phyloP scores from a whole-genome alignment of 2,113 vertebrate species.

The Microcebus griseorufus region DNA sequence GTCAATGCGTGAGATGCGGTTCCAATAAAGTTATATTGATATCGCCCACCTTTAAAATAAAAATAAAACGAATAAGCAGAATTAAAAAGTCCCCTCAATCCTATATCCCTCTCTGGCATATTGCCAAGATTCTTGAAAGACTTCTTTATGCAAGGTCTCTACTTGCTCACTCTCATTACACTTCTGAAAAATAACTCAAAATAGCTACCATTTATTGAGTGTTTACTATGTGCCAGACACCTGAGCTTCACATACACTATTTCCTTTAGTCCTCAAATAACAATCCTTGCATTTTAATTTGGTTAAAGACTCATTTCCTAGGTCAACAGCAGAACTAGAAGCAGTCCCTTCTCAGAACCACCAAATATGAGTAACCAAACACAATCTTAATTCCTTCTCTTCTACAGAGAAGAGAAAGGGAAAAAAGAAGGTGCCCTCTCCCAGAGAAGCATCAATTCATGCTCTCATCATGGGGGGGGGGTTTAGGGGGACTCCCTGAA shows the following conservation, averaged over 20 bases:
- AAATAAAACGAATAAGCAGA: not conserved
- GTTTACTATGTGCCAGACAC: conserved; percentile 51
- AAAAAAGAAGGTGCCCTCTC: not conserved
- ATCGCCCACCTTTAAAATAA: not conserved
- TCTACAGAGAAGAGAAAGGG: not conserved
- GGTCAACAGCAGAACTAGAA: conserved; percentile 13
- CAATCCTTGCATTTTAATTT: conserved; percentile 41
- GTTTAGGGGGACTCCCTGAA: not conserved
- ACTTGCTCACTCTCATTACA: not conserved
- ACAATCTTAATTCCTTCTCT: not conserved
- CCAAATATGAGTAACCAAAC: not conserved
- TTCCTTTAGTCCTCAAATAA: conserved; percentile 46
- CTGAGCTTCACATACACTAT: conserved; percentile 10
- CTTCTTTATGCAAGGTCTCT: conserved; percentile 40
- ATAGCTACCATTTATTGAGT: conserved; percentile 46
- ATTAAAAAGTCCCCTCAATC: not conserved
- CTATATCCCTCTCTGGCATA: not conserved
- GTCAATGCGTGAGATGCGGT: not conserved
- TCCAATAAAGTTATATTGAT: not conserved
- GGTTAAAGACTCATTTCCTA: conserved; percentile 34
- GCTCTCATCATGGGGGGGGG: not conserved
- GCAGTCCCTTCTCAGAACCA: not conserved
- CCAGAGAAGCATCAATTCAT: not conserved
- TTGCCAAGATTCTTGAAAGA: conserved; percentile 30
- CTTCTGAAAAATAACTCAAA: conserved; percentile 42